phyloP scores from a whole-genome alignment of 2,888 invertebrate species.

The Calameuta idolon region DNA sequence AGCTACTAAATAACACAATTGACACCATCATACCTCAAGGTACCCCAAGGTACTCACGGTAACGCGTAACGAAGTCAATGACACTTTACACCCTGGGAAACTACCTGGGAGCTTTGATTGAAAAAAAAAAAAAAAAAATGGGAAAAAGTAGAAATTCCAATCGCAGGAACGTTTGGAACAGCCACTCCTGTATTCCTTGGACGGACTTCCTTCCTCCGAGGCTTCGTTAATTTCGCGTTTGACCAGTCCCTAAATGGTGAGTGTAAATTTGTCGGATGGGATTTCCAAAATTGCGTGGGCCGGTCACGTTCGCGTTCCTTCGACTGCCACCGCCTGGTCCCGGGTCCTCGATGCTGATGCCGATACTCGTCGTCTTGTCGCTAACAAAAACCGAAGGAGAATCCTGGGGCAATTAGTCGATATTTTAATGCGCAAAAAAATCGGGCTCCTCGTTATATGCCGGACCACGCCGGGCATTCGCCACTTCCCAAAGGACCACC shows the following conservation, averaged over 20 bases:
- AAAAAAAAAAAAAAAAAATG: neutral
- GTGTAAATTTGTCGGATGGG: constrained; percentile 28
- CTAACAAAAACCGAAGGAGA: constrained; percentile 57
- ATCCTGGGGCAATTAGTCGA: constrained; percentile 67
- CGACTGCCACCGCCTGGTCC: neutral
- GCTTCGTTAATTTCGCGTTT: constrained; percentile 1
- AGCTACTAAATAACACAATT: neutral
- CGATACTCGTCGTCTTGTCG: constrained; percentile 19
- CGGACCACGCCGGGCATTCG: constrained; percentile 27
- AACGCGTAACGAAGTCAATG: neutral
- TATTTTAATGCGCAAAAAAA: constrained; percentile 67
- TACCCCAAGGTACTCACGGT: neutral
- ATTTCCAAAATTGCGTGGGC: constrained; percentile 42
- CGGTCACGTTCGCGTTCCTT: constrained; percentile 34
- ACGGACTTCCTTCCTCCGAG: neutral
- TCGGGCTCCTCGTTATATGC: constrained; percentile 57
- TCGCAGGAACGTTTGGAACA: neutral
- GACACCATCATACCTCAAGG: neutral
- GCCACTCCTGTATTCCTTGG: neutral
- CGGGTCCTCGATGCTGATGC: neutral
- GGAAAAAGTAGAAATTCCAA: neutral
- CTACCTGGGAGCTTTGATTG: neutral
- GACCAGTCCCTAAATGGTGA: constrained; percentile 1
- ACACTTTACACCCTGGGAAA: neutral
- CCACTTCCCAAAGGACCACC: constrained; percentile 46